phyloP scores from a whole-genome alignment of 1,140 invertebrate species.

The Ganaspis sp. region DNA sequence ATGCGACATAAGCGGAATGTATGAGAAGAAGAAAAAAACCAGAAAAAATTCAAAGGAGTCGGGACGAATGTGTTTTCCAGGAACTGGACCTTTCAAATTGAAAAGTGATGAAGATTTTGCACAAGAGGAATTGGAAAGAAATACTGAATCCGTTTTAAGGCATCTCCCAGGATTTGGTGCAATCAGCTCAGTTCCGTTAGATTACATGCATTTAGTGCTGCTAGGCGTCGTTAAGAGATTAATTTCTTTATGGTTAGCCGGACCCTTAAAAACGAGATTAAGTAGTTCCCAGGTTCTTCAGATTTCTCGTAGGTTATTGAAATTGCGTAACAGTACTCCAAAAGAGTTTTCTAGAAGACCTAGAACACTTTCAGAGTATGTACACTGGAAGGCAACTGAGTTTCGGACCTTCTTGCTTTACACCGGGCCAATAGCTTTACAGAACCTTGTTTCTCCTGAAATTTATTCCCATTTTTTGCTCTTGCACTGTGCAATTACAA shows the following conservation, averaged over 20 bases:
- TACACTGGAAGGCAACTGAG: constrained; percentile 71
- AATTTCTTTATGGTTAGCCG: neutral
- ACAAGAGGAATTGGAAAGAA: constrained; percentile 26
- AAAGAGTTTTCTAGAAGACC: constrained; percentile 64
- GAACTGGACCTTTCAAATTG: too few relatives aligned
- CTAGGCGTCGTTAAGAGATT: neutral
- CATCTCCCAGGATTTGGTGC: constrained; percentile 35
- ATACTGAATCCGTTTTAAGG: constrained; percentile 37
- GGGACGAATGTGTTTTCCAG: too few relatives aligned
- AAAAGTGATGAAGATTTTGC: too few relatives aligned
- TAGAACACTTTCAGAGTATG: constrained; percentile 56
- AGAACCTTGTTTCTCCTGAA: constrained; percentile 54
- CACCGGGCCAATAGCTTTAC: constrained; percentile 55
- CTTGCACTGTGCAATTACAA: constrained; percentile 60
- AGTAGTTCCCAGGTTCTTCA: neutral
- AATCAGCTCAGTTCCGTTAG: constrained; percentile 5
- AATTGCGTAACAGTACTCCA: neutral
- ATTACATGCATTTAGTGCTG: constrained; percentile 32
- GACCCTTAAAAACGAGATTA: neutral
- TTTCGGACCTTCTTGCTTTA: constrained; percentile 64
- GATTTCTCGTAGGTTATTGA: neutral
- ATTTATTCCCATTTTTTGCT: constrained; percentile 35
- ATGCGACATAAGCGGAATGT: constrained; percentile 44
- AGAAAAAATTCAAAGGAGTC: too few relatives aligned
- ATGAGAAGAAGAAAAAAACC: constrained; percentile 37